Conservation (phyloP, 2,113 vertebrate genomes). For the Climacteris rufus region DNA sequence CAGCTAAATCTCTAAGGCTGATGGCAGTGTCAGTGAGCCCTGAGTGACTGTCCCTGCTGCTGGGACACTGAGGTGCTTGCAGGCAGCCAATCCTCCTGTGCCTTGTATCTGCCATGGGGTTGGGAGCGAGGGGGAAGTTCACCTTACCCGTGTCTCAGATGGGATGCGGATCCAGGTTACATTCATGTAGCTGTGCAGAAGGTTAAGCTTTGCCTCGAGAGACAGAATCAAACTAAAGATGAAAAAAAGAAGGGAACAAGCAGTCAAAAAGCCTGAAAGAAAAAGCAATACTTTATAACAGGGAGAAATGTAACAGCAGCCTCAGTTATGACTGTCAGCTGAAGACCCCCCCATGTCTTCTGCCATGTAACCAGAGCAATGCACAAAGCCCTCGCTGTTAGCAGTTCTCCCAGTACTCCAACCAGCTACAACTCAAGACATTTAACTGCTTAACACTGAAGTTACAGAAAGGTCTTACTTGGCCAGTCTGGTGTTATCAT, state of each 20-base stretch:
- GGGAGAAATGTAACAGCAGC: background rate
- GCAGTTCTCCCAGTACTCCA: background rate
- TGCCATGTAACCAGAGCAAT: background rate
- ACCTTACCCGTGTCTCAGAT: constrained; percentile 97
- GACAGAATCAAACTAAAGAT: constrained; percentile 91
- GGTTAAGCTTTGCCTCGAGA: constrained; percentile 95
- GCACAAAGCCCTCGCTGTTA: background rate
- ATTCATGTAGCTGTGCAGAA: constrained; percentile 99
- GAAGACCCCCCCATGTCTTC: background rate
- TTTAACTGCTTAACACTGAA: background rate
- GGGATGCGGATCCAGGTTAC: constrained; percentile 99
- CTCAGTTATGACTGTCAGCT: background rate
- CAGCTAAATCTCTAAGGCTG: background rate
- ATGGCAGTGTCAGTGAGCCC: background rate
- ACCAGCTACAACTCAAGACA: background rate
- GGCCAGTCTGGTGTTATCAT: constrained; percentile 90
- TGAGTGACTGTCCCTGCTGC: background rate
- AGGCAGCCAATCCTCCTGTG: background rate
- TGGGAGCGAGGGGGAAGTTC: background rate
- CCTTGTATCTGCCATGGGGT: background rate
- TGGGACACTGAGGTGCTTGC: background rate
- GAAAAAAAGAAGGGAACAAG: constrained; percentile 9
- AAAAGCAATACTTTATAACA: background rate
- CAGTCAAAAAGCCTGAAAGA: background rate
- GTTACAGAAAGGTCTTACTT: constrained; percentile 79